These are phyloP conservation scores for Uloborus diversus DNA, from an alignment of 1,140 invertebrate species.

Conservation along the genomic window DNA sequence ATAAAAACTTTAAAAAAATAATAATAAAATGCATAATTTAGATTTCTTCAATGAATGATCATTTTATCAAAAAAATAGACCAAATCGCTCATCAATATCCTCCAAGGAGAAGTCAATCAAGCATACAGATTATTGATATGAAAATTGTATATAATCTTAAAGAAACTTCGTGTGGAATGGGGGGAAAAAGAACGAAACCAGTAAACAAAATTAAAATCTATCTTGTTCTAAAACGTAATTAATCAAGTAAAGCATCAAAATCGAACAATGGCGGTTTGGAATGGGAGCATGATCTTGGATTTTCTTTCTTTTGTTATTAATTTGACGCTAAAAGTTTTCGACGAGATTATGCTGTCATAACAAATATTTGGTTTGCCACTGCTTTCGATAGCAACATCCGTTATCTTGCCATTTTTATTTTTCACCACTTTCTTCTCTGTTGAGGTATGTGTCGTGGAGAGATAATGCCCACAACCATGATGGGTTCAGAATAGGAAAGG, in stretches of 20 bases:
- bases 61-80: too few relatives aligned
- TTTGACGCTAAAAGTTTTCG: constrained; percentile 14
- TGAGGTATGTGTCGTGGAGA: too few relatives aligned
- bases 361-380: constrained; percentile 48
- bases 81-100: too few relatives aligned
- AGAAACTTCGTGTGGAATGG: too few relatives aligned
- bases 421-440: background rate
- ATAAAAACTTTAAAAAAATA: too few relatives aligned
- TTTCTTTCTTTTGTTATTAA: background rate
- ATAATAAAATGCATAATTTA: too few relatives aligned
- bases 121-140: too few relatives aligned
- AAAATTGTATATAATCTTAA: too few relatives aligned
- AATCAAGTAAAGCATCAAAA: constrained; percentile 39
- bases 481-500: too few relatives aligned
- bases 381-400: constrained; percentile 28
- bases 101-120: too few relatives aligned
- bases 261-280: constrained; percentile 7
- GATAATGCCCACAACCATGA: too few relatives aligned
- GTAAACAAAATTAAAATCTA: constrained; percentile 22
- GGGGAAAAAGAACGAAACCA: constrained; percentile 19
- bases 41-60: too few relatives aligned
- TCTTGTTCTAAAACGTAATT: constrained; percentile 18
- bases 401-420: constrained; percentile 13
- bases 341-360: constrained; percentile 44
- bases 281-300: background rate